A percentile compares a stretch with the other conserved stretches of the same genome.
phyloP scores from a whole-genome alignment of 92 coral and sea anemone genomes.

The Porites divaricata region DNA sequence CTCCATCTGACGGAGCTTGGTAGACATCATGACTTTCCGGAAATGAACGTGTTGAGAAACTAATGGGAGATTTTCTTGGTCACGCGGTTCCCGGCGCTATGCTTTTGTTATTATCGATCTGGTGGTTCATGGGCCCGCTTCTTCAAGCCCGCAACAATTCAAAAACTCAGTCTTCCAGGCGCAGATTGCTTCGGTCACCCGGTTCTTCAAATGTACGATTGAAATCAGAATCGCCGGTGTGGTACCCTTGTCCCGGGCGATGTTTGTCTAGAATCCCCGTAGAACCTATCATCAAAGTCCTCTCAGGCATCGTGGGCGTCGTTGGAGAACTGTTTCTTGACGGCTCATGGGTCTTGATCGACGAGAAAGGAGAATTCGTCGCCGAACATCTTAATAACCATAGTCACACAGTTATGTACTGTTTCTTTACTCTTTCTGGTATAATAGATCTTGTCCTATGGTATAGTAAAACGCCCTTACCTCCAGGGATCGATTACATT shows the following conservation, averaged over 20 bases:
- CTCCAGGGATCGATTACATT: conserved; percentile 65
- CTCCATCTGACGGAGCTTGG: too few relatives aligned
- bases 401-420: conserved; percentile 86
- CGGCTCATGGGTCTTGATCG: conserved; percentile 64
- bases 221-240: conserved; percentile 14
- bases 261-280: conserved; percentile 62
- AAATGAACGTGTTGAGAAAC: conserved; percentile 11
- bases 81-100: conserved; percentile 84
- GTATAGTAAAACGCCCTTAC: conserved; percentile 52
- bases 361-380: conserved; percentile 60
- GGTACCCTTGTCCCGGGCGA: conserved; percentile 53
- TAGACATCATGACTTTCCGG: too few relatives aligned
- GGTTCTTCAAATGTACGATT: neutral
- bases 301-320: conserved; percentile 54
- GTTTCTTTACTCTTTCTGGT: conserved; percentile 88
- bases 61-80: conserved; percentile 86
- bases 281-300: conserved; percentile 76
- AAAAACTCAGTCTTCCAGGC: neutral
- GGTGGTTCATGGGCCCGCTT: conserved; percentile 80
- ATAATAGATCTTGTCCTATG: conserved; percentile 68
- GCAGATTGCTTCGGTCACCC: conserved; percentile 16
- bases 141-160: conserved; percentile 7
- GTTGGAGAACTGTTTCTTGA: conserved; percentile 62
- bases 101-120: conserved; percentile 60
- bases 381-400: conserved; percentile 67